These are phyloP conservation scores for Acanthosepion pharaonis DNA, from an alignment of 2,888 invertebrate genomes.

Conservation along the genomic window DNA sequence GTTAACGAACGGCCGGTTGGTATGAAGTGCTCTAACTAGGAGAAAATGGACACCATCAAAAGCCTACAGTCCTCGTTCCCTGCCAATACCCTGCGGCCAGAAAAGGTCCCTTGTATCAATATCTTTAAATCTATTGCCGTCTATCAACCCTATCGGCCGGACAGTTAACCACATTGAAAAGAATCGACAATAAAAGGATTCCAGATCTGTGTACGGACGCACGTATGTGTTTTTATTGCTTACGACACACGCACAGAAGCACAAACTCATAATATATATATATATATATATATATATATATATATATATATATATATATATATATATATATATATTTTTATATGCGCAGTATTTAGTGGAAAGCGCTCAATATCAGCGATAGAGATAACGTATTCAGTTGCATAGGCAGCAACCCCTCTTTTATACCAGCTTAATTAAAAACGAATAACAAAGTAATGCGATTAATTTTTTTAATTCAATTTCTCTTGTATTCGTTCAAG, in stretches of 20 bases:
- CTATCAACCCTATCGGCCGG: background rate
- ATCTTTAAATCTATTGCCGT: constrained; percentile 14
- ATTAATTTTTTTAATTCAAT: too few relatives aligned
- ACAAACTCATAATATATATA: background rate
- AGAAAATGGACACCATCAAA: constrained; percentile 1
- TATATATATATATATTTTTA: too few relatives aligned
- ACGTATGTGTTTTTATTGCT: background rate
- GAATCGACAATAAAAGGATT: background rate
- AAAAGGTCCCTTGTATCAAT: background rate
- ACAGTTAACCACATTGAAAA: background rate
- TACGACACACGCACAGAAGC: background rate
- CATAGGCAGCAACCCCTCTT: too few relatives aligned
- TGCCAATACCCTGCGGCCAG: background rate
- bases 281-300: background rate
- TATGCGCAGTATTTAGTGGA: too few relatives aligned
- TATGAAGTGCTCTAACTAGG: constrained; percentile 23
- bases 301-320: background rate
- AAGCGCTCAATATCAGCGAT: too few relatives aligned
- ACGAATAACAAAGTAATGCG: too few relatives aligned
- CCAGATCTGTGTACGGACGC: background rate
- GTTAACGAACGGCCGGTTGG: background rate
- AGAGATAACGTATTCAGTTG: too few relatives aligned
- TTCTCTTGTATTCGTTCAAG: too few relatives aligned
- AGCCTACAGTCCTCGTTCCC: background rate
- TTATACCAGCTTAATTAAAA: too few relatives aligned